Base-by-base conservation (phyloP, 2,797 vertebrate genomes). In the Adelosebastes latens region DNA sequence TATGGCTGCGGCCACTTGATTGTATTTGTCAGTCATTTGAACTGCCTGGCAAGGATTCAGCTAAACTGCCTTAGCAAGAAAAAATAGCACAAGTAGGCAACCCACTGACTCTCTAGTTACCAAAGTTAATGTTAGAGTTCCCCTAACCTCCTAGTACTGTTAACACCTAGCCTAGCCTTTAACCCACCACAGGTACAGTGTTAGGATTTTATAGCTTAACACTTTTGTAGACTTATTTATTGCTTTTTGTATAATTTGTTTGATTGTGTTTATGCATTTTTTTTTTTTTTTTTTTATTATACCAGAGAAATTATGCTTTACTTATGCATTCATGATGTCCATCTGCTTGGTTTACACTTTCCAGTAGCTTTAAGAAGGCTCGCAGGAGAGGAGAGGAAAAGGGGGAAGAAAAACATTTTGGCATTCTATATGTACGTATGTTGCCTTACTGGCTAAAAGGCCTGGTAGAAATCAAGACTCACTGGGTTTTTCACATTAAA, bases 161-260 rank as follows among this genome's bases (percentile, higher is more conserved):
- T 85, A 85, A 92, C 88, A 65, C 58, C 79, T 92, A 93, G 83
- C 86, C 77, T 94, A 93, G 91, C 88, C 85, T 92, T 90, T 94
- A 94, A 91, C 90, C 91, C 70, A 46, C 69, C 62, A 85, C 89
- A 79, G 88, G 67, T 91, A 60, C 71, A 91, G 85, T 90, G 77
- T 92, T 92, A 77, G 75, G 22, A 77, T 72, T 72, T 31, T 74
- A 59, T 92, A 94, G 87, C 80, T 72, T 90, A 92, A 95, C 88
- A 84, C 61, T 59, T 87, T 82, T 83, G 64, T 79, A 85, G 79
- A 87, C 71, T 64, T 95, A 95, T 96, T 96, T 96, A 95, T 95
- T 94, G 82, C 63, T 79, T 88, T 89, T 77, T 81, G 69, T 55
- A 81, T 53, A 8, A 76, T 84, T 81, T 86, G 42, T 81, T 82